Base-by-base conservation (phyloP, 1,140 invertebrate genomes). In the Drosophila ohnishii region DNA sequence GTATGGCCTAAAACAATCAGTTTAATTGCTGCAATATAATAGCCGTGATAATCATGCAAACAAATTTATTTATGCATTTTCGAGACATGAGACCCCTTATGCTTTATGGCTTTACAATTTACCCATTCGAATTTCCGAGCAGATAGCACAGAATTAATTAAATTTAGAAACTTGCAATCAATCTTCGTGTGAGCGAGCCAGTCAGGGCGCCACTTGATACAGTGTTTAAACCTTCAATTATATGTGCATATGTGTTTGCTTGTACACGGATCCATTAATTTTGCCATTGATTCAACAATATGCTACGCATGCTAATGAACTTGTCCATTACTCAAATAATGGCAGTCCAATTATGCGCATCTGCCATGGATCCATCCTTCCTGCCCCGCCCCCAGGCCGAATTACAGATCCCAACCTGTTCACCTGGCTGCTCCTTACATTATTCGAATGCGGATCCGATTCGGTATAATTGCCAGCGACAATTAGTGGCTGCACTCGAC, bases 271-370 rank as follows among this genome's bases (percentile, higher is more conserved):
- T 42, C 30, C 65, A 65, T 66, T 66, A 51, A 65, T 55, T 44
- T 53, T 22, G 8, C 14, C 30, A 28, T 16, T 22, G n/a, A 42
- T 37, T 13, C 22, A 30, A 34, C 37, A 28, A 16, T 37, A 39
- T 19, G 45, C 14, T 25, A 47, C 28, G 39, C 47, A 45, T 69
- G 22, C 60, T 69, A 66, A 69, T 66, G 35, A 65, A 50, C 8
- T 48, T 44, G 62, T 69, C 62, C 47, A 69, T 66, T 66, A 53
- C 47, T 22, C 65, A 66, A 69, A 53, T 53, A 66, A 69, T 69
- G 61, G 47, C 22, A 35, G 30, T 37, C 62, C 65, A 69, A 69
- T 66, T 69, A 69, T 66, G 47, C 47, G 32, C 65, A 69, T 53
- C 65, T 69, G 50, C 13, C 48, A 30, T 30, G 59, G 19, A 16